Conservation (phyloP, 2,888 invertebrate genomes). For the Drosophila buzzatii region DNA sequence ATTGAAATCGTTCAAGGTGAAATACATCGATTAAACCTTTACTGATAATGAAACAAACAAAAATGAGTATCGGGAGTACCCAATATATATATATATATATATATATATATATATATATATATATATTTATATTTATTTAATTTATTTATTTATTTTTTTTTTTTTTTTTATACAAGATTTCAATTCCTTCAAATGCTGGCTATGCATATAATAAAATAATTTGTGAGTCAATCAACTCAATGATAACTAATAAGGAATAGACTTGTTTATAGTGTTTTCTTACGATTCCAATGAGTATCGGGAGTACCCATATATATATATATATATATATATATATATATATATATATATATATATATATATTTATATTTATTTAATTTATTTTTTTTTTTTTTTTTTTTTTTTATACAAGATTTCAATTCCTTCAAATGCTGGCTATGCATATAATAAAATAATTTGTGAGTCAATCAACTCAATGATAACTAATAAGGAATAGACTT, state of each 20-base stretch:
- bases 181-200: not conserved
- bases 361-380: not conserved
- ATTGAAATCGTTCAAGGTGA: constrained; percentile 10
- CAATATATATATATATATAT: not conserved
- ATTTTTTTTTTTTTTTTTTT: no score
- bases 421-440: not conserved
- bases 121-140: not conserved
- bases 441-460: not conserved
- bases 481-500: not conserved
- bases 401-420: not conserved
- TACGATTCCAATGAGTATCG: constrained; percentile 1
- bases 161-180: not conserved
- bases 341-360: not conserved
- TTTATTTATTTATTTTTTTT: no score
- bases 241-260: not conserved
- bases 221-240: constrained; percentile 11
- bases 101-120: not conserved
- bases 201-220: not conserved
- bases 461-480: constrained; percentile 14
- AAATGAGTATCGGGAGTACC: not conserved
- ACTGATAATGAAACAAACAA: no score
- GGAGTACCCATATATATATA: no score
- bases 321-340: no score
- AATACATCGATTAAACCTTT: no score
- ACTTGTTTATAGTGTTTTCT: not conserved